Evolutionary conservation across 2,797 vertebrate species (phyloP).

Genomic region (Atherinosoma microstoma): DNA sequence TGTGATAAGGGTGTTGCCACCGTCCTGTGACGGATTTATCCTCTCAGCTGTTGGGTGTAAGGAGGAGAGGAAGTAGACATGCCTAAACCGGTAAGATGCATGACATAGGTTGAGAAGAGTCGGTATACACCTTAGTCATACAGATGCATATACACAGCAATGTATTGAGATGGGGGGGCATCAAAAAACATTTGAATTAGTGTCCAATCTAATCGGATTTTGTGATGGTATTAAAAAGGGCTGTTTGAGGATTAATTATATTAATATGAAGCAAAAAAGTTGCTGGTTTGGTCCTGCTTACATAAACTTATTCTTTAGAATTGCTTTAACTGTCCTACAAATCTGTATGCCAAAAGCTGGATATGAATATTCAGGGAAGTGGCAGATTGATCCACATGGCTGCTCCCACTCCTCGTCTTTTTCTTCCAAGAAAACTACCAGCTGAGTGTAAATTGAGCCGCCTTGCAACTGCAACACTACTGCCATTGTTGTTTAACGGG

Average conservation of each 20-base stretch:
- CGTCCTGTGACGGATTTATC: conserved; percentile 63
- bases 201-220: background rate
- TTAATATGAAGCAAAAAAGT: conserved; percentile 14
- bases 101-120: background rate
- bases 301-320: conserved; percentile 10
- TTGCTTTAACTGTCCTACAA: conserved; percentile 8
- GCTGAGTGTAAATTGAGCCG: conserved; percentile 61
- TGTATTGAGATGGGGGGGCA: background rate
- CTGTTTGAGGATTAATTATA: background rate
- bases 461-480: conserved; percentile 66
- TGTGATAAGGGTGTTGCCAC: conserved; percentile 45
- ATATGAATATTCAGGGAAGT: conserved; percentile 35
- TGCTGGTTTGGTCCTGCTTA: conserved; percentile 23
- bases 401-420: conserved; percentile 55
- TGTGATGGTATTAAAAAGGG: background rate
- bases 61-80: conserved; percentile 85
- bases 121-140: background rate
- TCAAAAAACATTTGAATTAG: background rate
- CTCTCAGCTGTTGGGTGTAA: conserved; percentile 65
- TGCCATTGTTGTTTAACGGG: conserved; percentile 71
- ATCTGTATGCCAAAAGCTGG: conserved; percentile 1
- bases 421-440: conserved; percentile 70
- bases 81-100: conserved; percentile 92
- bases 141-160: background rate
- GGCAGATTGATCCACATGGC: conserved; percentile 30